Conservation (phyloP, 1,140 invertebrate species). For the Vollenhovia emeryi region DNA sequence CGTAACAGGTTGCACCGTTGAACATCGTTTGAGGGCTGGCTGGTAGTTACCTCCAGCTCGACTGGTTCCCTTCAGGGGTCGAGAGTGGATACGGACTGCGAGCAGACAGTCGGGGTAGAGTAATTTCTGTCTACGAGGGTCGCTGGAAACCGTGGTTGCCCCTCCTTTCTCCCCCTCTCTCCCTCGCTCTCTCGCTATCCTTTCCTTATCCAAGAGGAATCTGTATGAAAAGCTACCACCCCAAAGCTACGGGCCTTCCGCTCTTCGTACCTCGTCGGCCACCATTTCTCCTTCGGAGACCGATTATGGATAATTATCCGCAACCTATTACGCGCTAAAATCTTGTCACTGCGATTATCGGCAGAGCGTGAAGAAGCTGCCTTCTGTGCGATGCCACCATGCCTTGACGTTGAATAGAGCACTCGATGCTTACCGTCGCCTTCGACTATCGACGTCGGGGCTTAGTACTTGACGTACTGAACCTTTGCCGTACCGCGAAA, state of each 20-base stretch:
- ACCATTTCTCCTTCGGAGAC: conserved; percentile 56
- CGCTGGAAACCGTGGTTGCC: conserved; percentile 36
- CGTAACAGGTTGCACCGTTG: conserved; percentile 78
- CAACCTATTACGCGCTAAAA: conserved; percentile 75
- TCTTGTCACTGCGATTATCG: conserved; percentile 75
- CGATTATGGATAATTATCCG: conserved; percentile 75
- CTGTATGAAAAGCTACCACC: conserved; percentile 47
- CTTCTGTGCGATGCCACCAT: conserved; percentile 32
- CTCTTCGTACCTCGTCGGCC: not conserved
- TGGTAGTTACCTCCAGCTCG: conserved; percentile 51
- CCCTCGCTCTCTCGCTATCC: not conserved
- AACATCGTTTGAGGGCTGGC: conserved; percentile 58
- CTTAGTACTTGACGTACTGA: conserved; percentile 35
- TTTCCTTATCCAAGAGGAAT: conserved; percentile 29
- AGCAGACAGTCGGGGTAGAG: conserved; percentile 48
- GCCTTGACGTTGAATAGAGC: conserved; percentile 51
- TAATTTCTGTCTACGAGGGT: conserved; percentile 68
- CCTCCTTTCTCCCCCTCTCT: conserved; percentile 18
- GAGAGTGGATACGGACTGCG: conserved; percentile 58
- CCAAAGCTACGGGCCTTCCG: not conserved
- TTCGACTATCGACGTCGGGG: conserved; percentile 48
- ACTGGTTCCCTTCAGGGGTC: conserved; percentile 35
- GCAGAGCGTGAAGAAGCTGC: conserved; percentile 57
- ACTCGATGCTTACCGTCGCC: conserved; percentile 40
- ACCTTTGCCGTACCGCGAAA: not conserved